These are phyloP conservation scores for Porites rus DNA, from an alignment of 92 coral and sea anemone genomes.

Conservation along the genomic window DNA sequence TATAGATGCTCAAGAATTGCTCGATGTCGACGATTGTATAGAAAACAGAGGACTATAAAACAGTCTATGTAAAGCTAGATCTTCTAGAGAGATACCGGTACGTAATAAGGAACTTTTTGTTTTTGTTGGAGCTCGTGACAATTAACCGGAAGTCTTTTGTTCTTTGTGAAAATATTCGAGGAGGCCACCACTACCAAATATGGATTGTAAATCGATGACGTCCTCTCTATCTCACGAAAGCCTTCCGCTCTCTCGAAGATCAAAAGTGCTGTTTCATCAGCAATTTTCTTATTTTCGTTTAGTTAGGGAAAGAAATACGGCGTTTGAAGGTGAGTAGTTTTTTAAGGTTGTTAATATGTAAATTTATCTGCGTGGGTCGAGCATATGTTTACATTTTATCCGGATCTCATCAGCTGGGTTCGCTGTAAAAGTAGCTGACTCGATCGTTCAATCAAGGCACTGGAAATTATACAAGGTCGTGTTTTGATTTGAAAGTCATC, in stretches of 20 bases:
- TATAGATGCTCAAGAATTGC: no score
- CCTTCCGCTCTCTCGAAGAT: background rate
- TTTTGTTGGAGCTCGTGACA: slow-evolving; percentile 3
- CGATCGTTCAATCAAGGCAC: background rate
- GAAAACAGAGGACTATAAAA: background rate
- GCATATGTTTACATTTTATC: background rate
- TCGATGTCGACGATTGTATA: background rate
- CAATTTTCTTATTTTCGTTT: background rate
- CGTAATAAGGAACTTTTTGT: no score
- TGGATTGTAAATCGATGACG: slow-evolving; percentile 31
- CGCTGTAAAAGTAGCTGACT: background rate
- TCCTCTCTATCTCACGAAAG: background rate
- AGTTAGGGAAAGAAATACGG: slow-evolving; percentile 21
- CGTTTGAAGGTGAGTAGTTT: slow-evolving; percentile 27
- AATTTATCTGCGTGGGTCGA: background rate
- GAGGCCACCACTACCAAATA: slow-evolving; percentile 27
- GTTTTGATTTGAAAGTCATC: slow-evolving; percentile 5
- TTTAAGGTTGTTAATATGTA: background rate
- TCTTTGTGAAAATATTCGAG: background rate
- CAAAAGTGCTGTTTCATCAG: slow-evolving; percentile 14
- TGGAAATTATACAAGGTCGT: background rate
- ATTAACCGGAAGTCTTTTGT: slow-evolving; percentile 33
- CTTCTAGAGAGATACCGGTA: background rate
- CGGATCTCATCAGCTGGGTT: background rate
- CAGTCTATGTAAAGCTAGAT: background rate